Base-by-base conservation (phyloP, 2,888 invertebrate genomes). In the Crocallis elinguaria region DNA sequence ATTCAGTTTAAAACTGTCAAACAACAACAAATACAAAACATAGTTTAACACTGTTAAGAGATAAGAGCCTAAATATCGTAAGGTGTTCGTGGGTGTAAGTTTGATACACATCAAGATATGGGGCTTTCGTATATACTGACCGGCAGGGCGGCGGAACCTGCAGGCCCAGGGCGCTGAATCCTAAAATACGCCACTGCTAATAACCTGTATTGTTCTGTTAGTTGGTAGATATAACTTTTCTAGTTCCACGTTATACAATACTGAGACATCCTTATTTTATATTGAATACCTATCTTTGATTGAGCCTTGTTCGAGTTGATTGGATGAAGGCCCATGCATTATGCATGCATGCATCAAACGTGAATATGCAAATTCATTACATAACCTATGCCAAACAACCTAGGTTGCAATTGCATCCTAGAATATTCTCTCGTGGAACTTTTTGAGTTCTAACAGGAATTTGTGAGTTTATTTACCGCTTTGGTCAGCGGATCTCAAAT, bases 291-390 rank as follows among this genome's bases (percentile, higher is more conserved):
- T 21, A 43, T 33, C 13, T 25, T 42, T 56, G 35, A 43, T 33
- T 51, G 38, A 42, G 45, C 55, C 48, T 44, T 43, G 42, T 46
- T 57, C 37, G 57, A 35, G 12, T 42, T 57, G 49, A 63, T 60
- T 61, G 57, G 14, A 54, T 43, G 44, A 44, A 44, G 52, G 46
- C 35, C 49, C 46, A 30, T 52, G 33, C 45, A 60, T 64, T 49
- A 58, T 65, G 66, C 58, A 62, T 64, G 53, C 50, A 67, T 62
- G 51, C 49, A 54, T 56, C 25, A 57, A 61, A 53, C 13, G 44
- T 36, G 54, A 63, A 62, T 63, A 49, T 67, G 45, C 55, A 64
- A 36, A 68, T 58, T 60, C 46, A 49, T 61, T n/a, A n/a, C n/a
- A 9, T 1, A 62, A 13, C 4, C 21, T 21, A 21, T n/a, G n/a